phyloP scores from a whole-genome alignment of 2,888 invertebrate species.

The Drosophila pegasa region DNA sequence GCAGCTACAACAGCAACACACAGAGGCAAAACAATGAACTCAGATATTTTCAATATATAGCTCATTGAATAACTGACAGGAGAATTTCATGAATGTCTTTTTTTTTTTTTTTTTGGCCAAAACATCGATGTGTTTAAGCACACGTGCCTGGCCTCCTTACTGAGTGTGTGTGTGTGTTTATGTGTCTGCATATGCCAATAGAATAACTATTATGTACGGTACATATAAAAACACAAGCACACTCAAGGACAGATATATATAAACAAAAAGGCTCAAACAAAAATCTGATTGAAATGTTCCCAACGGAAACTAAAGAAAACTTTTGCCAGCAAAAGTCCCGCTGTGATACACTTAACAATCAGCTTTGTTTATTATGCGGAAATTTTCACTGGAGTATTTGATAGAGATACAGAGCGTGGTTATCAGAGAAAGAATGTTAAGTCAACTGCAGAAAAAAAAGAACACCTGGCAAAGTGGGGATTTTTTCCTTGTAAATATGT shows the following conservation, averaged over 20 bases:
- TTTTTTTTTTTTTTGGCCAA: conserved; percentile 9
- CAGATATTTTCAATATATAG: conserved; percentile 7
- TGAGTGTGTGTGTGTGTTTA: conserved; percentile 4
- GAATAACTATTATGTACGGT: conserved; percentile 68
- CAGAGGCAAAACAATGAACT: conserved; percentile 14
- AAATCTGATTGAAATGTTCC: conserved; percentile 64
- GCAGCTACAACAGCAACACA: not conserved
- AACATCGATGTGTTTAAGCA: conserved; percentile 18
- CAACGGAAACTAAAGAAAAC: conserved; percentile 17
- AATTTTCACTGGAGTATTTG: not conserved
- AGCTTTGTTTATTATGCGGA: not conserved
- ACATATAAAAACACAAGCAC: not conserved
- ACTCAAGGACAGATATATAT: conserved; percentile 10
- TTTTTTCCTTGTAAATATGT: not conserved
- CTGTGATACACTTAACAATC: conserved; percentile 42
- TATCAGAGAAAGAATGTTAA: not conserved
- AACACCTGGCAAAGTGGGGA: not conserved
- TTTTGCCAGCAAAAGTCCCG: conserved; percentile 14
- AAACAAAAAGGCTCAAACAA: conserved; percentile 31
- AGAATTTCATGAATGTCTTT: conserved; percentile 51
- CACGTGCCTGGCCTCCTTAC: not conserved
- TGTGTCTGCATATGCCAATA: conserved; percentile 58
- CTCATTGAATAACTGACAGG: conserved; percentile 47
- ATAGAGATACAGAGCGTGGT: not conserved
- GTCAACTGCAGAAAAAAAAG: not conserved